phyloP scores from a whole-genome alignment of 2,888 invertebrate genomes.

The Perithous albicinctus region DNA sequence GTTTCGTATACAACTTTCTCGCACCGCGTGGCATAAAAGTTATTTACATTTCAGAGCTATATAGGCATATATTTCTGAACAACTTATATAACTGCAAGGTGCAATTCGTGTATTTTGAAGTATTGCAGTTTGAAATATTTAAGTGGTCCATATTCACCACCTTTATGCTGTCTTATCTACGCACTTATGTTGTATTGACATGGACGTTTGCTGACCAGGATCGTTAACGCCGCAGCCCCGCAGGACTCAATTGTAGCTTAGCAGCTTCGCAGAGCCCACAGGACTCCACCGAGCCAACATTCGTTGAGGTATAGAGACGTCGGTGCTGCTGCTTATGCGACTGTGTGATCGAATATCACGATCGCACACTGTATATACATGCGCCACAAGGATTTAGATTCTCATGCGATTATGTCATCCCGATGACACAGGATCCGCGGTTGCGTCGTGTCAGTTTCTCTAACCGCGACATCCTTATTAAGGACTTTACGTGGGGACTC shows the following conservation, averaged over 20 bases:
- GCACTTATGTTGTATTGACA: not conserved
- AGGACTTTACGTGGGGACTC: constrained; percentile 9
- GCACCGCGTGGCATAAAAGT: no score
- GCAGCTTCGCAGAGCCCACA: constrained; percentile 1
- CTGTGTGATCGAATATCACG: constrained; percentile 70
- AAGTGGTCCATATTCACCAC: not conserved
- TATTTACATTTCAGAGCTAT: not conserved
- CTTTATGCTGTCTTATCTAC: no score
- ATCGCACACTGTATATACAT: constrained; percentile 14
- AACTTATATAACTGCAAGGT: not conserved
- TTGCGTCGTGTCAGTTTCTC: constrained; percentile 45
- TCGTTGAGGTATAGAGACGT: constrained; percentile 17
- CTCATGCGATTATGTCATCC: constrained; percentile 50
- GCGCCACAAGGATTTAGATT: constrained; percentile 51
- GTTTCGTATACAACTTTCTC: no score
- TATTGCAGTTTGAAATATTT: not conserved
- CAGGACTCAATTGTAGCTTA: constrained; percentile 31
- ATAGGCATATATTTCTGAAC: not conserved
- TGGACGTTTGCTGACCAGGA: constrained; percentile 9
- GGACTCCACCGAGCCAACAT: not conserved
- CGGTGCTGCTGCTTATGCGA: not conserved
- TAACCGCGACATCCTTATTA: constrained; percentile 74
- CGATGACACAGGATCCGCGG: constrained; percentile 63
- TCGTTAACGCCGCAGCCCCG: constrained; percentile 6
- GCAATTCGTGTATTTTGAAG: not conserved